phyloP scores from a whole-genome alignment of 2,888 invertebrate genomes.

The Synanthedon myopaeformis region DNA sequence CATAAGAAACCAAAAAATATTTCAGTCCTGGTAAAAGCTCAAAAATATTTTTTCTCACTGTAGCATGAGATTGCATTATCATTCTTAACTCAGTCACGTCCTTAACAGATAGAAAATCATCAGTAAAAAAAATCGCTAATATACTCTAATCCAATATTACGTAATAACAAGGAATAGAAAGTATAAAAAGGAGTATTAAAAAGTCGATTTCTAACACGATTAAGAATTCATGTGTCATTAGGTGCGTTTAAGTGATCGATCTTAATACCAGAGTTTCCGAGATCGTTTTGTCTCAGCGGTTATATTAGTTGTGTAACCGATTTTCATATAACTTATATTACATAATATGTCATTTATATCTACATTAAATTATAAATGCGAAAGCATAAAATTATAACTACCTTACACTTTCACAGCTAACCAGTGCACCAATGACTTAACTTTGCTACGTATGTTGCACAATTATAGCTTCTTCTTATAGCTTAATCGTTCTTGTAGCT shows the following conservation, averaged over 20 bases:
- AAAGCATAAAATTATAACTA: conserved; percentile 26
- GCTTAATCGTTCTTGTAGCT: too few species aligned
- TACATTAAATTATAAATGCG: conserved; percentile 2
- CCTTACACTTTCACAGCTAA: conserved; percentile 15
- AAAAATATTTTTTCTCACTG: too few species aligned
- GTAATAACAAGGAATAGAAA: background rate
- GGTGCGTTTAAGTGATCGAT: conserved; percentile 16
- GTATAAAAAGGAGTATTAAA: background rate
- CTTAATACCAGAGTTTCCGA: conserved; percentile 8
- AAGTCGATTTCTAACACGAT: conserved; percentile 4
- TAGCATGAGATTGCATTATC: too few species aligned
- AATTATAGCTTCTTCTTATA: too few species aligned
- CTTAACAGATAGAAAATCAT: too few species aligned
- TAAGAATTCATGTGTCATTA: conserved; percentile 30
- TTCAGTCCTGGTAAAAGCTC: too few species aligned
- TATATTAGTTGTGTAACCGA: conserved; percentile 20
- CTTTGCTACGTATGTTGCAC: too few species aligned
- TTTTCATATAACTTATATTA: conserved; percentile 1
- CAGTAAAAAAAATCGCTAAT: too few species aligned
- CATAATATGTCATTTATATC: conserved; percentile 16
- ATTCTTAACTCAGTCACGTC: too few species aligned
- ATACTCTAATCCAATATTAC: background rate
- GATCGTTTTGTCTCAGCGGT: conserved; percentile 4
- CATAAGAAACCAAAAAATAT: too few species aligned
- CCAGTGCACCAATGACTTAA: conserved; percentile 7